Evolutionary conservation across 2,888 invertebrate genomes (phyloP), one percentile per base, ranked within the genome.

Genomic region (Monopis laevigella): DNA sequence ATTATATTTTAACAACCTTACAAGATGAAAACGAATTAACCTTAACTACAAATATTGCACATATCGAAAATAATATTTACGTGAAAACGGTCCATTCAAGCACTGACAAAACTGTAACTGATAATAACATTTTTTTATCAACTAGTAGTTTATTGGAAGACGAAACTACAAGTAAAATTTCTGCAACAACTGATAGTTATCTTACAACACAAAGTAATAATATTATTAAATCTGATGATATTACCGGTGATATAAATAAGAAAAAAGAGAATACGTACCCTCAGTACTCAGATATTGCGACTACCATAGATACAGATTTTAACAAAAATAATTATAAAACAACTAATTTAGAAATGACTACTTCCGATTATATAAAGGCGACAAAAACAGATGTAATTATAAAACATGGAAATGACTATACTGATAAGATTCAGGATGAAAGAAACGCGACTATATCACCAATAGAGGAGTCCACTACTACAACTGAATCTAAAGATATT

Each of bases 81-180:
- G n/a, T n/a, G n/a, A n/a, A n/a, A n/a, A n/a, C n/a, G n/a, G n/a
- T n/a, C n/a, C n/a, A 5, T 3, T 16, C 30, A 6, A 17, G 3
- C 30, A 4, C 18, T 6, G 29, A 28, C 29, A 17, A 28, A 10
- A 40, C 17, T 13, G 12, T 3, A 3, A 12, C 19, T 10, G 38
- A 39, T 26, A 16, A 21, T 21, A n/a, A 5, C 21, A 36, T 21
- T 21, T 21, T 21, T 21, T 16, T 21, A 36, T 36, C 36, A 8
- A 4, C 14, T 5, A 16, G 14, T 14, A 13, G 14, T 32, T 7
- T 29, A 29, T 6, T 5, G 5, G 10, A 24, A 5, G 24, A 24
- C 6, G 10, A 24, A 7, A 8, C 10, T 24, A 7, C 24, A 5
- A 24, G 6, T 24, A 24, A 24, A 7, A 24, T 7, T 24, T 24